These are phyloP conservation scores for Danio jaintianensis DNA, from an alignment of 2,797 vertebrate genomes.

Conservation along the genomic window DNA sequence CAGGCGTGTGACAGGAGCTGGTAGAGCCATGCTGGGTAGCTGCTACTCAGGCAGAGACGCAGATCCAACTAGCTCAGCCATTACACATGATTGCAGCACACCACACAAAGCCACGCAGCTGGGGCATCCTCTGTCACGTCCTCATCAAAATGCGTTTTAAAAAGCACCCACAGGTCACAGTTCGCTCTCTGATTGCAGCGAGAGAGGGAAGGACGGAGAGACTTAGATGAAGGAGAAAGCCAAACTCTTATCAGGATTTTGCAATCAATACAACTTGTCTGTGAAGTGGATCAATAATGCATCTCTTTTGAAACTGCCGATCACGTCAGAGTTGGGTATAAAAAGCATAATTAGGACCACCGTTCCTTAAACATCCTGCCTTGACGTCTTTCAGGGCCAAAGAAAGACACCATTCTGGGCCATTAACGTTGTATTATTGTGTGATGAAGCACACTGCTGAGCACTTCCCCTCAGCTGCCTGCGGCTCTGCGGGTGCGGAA, in stretches of 20 bases:
- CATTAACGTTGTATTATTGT: slow-evolving; percentile 87
- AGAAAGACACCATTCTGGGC: slow-evolving; percentile 84
- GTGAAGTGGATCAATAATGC: slow-evolving; percentile 84
- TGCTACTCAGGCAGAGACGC: slow-evolving; percentile 59
- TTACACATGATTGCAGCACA: slow-evolving; percentile 76
- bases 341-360: slow-evolving; percentile 84
- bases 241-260: slow-evolving; percentile 78
- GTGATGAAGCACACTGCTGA: slow-evolving; percentile 79
- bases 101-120: slow-evolving; percentile 77
- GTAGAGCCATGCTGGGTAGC: slow-evolving; percentile 43
- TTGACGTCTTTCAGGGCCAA: slow-evolving; percentile 80
- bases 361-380: slow-evolving; percentile 83
- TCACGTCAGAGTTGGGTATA: slow-evolving; percentile 80
- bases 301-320: slow-evolving; percentile 83
- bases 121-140: slow-evolving; percentile 72
- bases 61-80: slow-evolving; percentile 71
- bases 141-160: slow-evolving; percentile 72
- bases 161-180: slow-evolving; percentile 80
- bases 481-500: slow-evolving; percentile 35
- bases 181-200: slow-evolving; percentile 72
- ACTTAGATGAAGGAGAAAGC: slow-evolving; percentile 54
- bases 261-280: slow-evolving; percentile 87
- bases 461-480: slow-evolving; percentile 75
- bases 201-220: slow-evolving; percentile 44
- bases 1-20: slow-evolving; percentile 60